These are phyloP conservation scores for Chaunax sp. DNA, from an alignment of 2,797 vertebrate genomes.

Conservation along the genomic window DNA sequence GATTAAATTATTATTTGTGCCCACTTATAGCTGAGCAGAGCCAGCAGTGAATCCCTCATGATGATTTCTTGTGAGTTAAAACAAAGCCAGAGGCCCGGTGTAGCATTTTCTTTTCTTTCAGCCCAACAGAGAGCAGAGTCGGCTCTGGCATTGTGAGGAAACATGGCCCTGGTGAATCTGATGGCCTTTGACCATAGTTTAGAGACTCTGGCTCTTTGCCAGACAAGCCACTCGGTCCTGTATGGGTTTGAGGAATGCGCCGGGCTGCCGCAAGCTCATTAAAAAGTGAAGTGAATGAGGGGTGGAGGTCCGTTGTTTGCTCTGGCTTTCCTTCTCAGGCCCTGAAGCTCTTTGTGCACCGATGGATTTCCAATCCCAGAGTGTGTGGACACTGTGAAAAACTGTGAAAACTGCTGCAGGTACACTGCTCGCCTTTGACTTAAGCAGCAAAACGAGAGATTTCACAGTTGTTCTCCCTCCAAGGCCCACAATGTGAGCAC, in stretches of 20 bases:
- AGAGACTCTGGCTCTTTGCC: slow-evolving; percentile 61
- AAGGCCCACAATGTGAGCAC: slow-evolving; percentile 29
- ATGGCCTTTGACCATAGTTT: slow-evolving; percentile 69
- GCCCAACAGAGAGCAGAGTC: slow-evolving; percentile 20
- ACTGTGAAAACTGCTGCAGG: slow-evolving; percentile 20
- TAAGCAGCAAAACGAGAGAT: slow-evolving; percentile 34
- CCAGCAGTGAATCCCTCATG: slow-evolving; percentile 5
- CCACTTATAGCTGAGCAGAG: slow-evolving; percentile 5
- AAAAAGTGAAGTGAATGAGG: slow-evolving; percentile 68
- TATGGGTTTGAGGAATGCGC: slow-evolving; percentile 68
- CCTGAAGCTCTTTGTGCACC: slow-evolving; percentile 49
- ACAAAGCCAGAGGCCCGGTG: slow-evolving; percentile 11
- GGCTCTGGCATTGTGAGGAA: slow-evolving; percentile 45
- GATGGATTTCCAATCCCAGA: slow-evolving; percentile 19
- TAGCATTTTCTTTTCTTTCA: slow-evolving; percentile 31
- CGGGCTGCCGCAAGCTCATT: slow-evolving; percentile 69
- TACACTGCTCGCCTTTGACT: slow-evolving; percentile 10
- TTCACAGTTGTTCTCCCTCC: slow-evolving; percentile 25
- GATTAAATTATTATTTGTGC: not conserved
- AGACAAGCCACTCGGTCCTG: slow-evolving; percentile 58
- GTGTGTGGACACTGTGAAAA: slow-evolving; percentile 16
- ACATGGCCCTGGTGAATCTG: slow-evolving; percentile 50
- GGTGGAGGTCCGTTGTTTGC: slow-evolving; percentile 70
- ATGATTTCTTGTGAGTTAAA: slow-evolving; percentile 40
- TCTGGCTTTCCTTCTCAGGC: slow-evolving; percentile 59